Evolutionary conservation across 2,888 invertebrate genomes (phyloP).

Genomic region (Sinentomon sp.): DNA sequence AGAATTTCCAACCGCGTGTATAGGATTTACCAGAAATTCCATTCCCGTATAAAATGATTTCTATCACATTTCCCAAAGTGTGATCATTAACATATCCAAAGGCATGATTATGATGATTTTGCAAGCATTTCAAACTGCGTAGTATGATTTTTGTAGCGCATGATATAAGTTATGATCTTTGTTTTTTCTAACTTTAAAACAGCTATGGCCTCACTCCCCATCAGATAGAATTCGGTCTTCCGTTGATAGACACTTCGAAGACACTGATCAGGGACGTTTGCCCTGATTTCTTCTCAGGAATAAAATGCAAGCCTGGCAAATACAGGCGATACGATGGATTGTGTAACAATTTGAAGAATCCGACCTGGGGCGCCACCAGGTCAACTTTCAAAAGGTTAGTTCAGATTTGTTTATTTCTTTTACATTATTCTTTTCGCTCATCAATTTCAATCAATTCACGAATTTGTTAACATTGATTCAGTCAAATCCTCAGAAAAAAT

Average conservation of each 20-base stretch:
- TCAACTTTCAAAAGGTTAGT: slow-evolving; percentile 52
- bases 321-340: slow-evolving; percentile 63
- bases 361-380: slow-evolving; percentile 64
- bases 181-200: slow-evolving; percentile 14
- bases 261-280: slow-evolving; percentile 61
- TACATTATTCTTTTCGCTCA: no score
- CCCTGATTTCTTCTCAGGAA: slow-evolving; percentile 59
- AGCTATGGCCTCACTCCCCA: slow-evolving; percentile 61
- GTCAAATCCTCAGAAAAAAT: no score
- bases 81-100: no score
- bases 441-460: no score
- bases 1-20: no score
- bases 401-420: no score
- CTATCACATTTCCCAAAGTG: no score
- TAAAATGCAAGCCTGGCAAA: slow-evolving; percentile 63
- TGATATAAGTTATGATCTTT: slow-evolving; percentile 1
- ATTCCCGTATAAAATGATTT: no score
- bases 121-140: not conserved
- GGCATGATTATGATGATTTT: no score
- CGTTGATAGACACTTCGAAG: slow-evolving; percentile 60
- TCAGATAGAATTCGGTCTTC: slow-evolving; percentile 61
- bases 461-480: no score
- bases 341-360: slow-evolving; percentile 63
- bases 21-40: no score
- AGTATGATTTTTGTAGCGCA: not conserved